Percentiles rank a stretch among this genome's conserved stretches.
Conservation (phyloP, 2,797 vertebrate species). For the Scarus forsteni region DNA sequence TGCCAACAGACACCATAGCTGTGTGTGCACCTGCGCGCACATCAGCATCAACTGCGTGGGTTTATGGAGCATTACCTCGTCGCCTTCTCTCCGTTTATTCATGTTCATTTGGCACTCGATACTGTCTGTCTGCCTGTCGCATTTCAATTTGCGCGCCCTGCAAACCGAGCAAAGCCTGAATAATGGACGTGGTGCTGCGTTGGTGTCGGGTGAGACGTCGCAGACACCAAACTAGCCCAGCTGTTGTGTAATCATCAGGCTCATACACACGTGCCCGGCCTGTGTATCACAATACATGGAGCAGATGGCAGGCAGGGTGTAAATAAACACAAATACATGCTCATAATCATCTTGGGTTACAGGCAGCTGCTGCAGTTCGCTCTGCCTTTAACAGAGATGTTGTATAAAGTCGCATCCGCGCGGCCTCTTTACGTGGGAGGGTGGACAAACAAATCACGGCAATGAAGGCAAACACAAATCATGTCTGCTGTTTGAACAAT, state of each 20-base stretch:
- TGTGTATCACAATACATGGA: constrained; percentile 75
- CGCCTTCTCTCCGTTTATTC: constrained; percentile 18
- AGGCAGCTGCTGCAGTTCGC: constrained; percentile 64
- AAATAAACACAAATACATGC: constrained; percentile 79
- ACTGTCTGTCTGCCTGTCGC: constrained; percentile 24
- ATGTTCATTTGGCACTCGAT: constrained; percentile 51
- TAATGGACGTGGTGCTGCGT: constrained; percentile 50
- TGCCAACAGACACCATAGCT: constrained; percentile 11
- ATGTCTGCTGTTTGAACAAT: neutral
- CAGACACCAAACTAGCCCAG: constrained; percentile 43
- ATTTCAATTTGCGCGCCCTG: constrained; percentile 19
- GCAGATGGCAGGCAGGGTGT: constrained; percentile 80
- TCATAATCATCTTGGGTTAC: constrained; percentile 77
- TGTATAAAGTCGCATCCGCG: constrained; percentile 46
- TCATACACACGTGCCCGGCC: constrained; percentile 59
- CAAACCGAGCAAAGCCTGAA: constrained; percentile 57
- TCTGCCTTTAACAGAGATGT: constrained; percentile 51
- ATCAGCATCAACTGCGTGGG: neutral
- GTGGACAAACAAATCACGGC: constrained; percentile 28
- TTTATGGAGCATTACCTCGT: neutral
- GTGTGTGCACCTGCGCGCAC: neutral
- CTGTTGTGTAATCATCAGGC: constrained; percentile 78
- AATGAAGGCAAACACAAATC: constrained; percentile 3
- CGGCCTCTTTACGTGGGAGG: constrained; percentile 9
- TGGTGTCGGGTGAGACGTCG: constrained; percentile 61